Conservation (phyloP, 2,797 vertebrate species). For the Urocyon cinereoargenteus region DNA sequence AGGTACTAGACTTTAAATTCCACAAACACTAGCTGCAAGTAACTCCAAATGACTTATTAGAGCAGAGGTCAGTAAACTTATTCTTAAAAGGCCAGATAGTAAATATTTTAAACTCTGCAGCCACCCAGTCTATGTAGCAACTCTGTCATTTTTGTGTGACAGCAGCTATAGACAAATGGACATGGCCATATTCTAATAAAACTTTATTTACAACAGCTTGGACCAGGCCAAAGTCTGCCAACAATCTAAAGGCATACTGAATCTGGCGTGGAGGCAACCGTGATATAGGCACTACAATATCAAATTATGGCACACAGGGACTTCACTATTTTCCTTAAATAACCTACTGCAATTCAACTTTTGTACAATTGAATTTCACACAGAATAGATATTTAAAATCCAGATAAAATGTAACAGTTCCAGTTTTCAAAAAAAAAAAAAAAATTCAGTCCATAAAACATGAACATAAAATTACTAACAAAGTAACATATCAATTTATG, state of each 20-base stretch:
- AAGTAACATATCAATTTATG: slow-evolving; percentile 11
- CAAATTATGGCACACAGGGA: neutral
- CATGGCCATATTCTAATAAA: neutral
- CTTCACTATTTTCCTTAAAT: neutral
- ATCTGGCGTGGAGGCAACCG: neutral
- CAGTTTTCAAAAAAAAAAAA: neutral
- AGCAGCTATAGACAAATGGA: neutral
- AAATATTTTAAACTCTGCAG: slow-evolving; percentile 45
- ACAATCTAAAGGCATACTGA: neutral
- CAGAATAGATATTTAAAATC: slow-evolving; percentile 47
- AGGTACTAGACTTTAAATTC: neutral
- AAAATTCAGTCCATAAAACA: neutral
- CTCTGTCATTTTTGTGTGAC: neutral
- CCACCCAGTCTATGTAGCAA: neutral
- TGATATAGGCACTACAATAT: neutral
- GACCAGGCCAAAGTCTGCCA: slow-evolving; percentile 8
- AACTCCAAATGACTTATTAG: neutral
- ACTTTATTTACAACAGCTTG: slow-evolving; percentile 29
- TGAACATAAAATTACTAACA: slow-evolving; percentile 28
- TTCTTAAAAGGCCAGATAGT: neutral
- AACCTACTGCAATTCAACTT: neutral
- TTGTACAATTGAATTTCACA: neutral
- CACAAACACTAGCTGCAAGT: neutral
- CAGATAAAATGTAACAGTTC: slow-evolving; percentile 41
- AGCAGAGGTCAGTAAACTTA: neutral